Percentiles rank a stretch among this genome's conserved stretches.
Evolutionary conservation across 2,797 vertebrate species (phyloP).

Genomic region (Rousettus madagascariensis): DNA sequence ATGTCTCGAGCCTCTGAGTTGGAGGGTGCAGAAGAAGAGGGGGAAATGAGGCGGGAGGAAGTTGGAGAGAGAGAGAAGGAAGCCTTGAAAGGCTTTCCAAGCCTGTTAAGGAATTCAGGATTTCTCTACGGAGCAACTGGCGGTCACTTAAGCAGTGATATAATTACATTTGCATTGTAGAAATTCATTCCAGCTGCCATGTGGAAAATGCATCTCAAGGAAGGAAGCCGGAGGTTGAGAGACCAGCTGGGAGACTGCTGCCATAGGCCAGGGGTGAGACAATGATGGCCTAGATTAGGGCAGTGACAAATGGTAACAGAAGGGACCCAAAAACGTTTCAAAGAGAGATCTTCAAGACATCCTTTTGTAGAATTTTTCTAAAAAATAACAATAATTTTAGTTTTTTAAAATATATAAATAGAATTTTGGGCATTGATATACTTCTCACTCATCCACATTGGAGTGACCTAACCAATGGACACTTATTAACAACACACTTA

Average conservation of each 20-base stretch:
- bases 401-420: neutral
- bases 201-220: neutral
- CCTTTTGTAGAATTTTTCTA: neutral
- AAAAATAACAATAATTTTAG: neutral
- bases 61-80: neutral
- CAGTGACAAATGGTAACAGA: neutral
- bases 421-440: neutral
- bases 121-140: neutral
- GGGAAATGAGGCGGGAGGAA: neutral
- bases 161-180: neutral
- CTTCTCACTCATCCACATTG: neutral
- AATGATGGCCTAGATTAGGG: neutral
- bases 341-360: neutral
- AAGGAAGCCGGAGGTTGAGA: neutral
- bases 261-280: neutral
- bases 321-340: neutral
- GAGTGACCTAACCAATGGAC: neutral
- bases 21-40: neutral
- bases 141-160: neutral
- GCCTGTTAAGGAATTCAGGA: neutral
- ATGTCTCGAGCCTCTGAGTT: neutral
- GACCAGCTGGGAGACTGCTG: neutral
- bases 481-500: neutral
- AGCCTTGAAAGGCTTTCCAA: neutral
- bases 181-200: neutral